phyloP scores from a whole-genome alignment of 2,888 invertebrate genomes.

The Rotaria magnacalcarata region DNA sequence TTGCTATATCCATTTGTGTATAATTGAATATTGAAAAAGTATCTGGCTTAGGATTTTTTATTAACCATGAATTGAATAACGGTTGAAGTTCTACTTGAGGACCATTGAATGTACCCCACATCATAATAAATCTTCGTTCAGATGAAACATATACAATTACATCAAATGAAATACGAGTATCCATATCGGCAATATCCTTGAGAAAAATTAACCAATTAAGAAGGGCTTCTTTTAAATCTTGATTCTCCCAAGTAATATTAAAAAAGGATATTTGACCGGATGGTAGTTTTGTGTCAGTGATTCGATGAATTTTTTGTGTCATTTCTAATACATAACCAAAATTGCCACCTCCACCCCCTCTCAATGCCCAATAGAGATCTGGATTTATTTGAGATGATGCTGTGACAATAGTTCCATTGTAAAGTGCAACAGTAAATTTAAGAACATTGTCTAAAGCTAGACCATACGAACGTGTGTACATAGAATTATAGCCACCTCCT shows the following conservation, averaged over 20 bases:
- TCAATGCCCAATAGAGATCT: not conserved
- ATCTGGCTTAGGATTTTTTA: not conserved
- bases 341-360: not conserved
- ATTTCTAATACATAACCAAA: not conserved
- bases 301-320: conserved; percentile 10
- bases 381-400: not conserved
- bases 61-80: not conserved
- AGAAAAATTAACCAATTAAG: not conserved
- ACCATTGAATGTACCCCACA: not conserved
- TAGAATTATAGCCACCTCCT: not conserved
- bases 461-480: not conserved
- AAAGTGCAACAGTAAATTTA: not conserved
- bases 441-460: not conserved
- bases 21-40: not conserved
- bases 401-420: not conserved
- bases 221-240: not conserved
- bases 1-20: not conserved
- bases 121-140: not conserved
- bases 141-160: not conserved
- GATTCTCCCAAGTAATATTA: not conserved
- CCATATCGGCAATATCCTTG: not conserved
- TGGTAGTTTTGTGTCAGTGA: not conserved
- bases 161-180: not conserved
- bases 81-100: not conserved
- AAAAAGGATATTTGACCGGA: not conserved